phyloP scores from a whole-genome alignment of 2,113 vertebrate genomes.

The Leiothrix lutea region DNA sequence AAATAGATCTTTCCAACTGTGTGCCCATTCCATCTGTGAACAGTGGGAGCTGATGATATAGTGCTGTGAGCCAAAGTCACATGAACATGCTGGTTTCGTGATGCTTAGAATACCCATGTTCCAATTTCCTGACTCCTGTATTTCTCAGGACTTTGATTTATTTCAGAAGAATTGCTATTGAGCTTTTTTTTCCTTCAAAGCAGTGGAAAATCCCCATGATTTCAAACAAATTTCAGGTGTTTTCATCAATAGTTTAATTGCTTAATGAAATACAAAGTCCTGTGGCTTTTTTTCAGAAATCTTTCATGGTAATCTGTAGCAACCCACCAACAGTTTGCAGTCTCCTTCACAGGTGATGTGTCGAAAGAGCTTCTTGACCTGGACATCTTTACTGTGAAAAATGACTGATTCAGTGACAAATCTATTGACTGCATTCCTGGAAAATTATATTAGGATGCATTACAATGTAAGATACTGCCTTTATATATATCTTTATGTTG shows the following conservation, averaged over 20 bases:
- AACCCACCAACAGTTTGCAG: background rate
- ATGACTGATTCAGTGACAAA: background rate
- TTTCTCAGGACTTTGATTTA: background rate
- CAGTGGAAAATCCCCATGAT: background rate
- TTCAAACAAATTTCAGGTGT: background rate
- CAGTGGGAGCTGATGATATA: background rate
- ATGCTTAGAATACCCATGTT: background rate
- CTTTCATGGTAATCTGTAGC: background rate
- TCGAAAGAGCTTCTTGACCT: background rate
- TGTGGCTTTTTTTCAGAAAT: background rate
- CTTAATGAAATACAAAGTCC: background rate
- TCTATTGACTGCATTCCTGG: background rate
- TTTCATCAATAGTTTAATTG: background rate
- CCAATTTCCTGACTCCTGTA: rapidly evolving
- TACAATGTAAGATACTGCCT: background rate
- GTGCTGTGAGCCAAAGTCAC: background rate
- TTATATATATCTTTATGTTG: background rate
- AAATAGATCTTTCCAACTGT: background rate
- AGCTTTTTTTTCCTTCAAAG: background rate
- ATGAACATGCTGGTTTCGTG: rapidly evolving
- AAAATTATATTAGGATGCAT: background rate
- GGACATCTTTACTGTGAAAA: background rate
- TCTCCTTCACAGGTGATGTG: background rate
- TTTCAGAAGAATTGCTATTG: background rate
- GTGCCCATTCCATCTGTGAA: background rate